These are phyloP conservation scores for Parnassius orleans DNA, from an alignment of 2,888 invertebrate species.

Conservation along the genomic window DNA sequence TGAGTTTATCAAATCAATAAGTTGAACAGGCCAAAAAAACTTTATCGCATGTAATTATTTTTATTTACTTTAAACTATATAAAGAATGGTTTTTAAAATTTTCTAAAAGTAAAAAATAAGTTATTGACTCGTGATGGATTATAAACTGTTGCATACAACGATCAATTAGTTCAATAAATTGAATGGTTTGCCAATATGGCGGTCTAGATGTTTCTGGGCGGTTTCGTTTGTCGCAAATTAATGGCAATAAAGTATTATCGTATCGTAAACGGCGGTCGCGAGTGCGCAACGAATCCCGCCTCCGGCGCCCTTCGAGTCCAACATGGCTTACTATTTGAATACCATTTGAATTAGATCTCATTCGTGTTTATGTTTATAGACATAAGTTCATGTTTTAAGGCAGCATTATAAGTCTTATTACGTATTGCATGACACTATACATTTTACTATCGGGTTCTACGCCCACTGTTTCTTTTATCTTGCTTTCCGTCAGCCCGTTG, in stretches of 20 bases:
- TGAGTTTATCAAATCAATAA: too few species aligned
- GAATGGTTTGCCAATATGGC: conserved; percentile 57
- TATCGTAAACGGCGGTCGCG: conserved; percentile 65
- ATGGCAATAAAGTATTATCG: conserved; percentile 77
- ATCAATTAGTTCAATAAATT: conserved; percentile 53
- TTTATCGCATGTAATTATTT: too few species aligned
- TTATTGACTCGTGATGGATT: conserved; percentile 1
- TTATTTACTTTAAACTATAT: too few species aligned
- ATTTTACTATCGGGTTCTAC: conserved; percentile 4
- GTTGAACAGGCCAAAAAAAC: too few species aligned
- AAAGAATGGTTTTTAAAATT: too few species aligned
- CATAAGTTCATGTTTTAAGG: conserved; percentile 9
- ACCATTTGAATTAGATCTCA: conserved; percentile 38
- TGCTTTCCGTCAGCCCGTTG: too few species aligned
- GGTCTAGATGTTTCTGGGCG: conserved; percentile 59
- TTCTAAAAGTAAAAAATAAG: too few species aligned
- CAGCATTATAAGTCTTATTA: conserved; percentile 6
- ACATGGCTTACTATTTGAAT: conserved; percentile 53
- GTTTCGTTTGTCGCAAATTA: conserved; percentile 76
- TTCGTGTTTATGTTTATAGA: conserved; percentile 14
- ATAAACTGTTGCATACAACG: conserved; percentile 13
- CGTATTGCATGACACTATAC: conserved; percentile 3
- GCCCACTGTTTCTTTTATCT: not conserved
- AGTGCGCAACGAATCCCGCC: conserved; percentile 46
- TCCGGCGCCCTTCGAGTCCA: conserved; percentile 58